A percentile compares a stretch with the other conserved stretches of the same genome.
phyloP scores from a whole-genome alignment of 1,140 invertebrate species.

The Homalodisca vitripennis region DNA sequence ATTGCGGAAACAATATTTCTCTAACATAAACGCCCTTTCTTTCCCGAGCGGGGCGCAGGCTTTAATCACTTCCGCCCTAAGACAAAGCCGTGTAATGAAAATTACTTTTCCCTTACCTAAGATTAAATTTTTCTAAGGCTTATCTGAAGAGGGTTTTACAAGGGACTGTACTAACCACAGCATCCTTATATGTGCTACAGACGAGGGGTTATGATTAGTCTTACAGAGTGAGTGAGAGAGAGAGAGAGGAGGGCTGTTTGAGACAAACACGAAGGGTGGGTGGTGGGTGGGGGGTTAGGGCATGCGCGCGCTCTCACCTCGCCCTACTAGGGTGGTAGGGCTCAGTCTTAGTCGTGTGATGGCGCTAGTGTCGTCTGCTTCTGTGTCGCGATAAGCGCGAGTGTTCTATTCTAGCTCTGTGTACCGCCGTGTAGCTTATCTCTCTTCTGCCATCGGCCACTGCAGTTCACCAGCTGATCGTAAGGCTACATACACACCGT shows the following conservation, averaged over 20 bases:
- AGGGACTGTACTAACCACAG: neutral
- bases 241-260: no score
- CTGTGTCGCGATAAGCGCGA: neutral
- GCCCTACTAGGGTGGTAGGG: neutral
- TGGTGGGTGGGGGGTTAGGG: neutral
- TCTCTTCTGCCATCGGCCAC: neutral
- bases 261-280: no score
- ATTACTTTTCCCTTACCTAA: slow-evolving; percentile 12
- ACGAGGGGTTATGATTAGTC: no score
- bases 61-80: slow-evolving; percentile 18
- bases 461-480: neutral
- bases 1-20: slow-evolving; percentile 23
- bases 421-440: neutral
- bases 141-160: neutral
- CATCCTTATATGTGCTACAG: no score
- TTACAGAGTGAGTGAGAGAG: no score
- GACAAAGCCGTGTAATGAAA: slow-evolving; percentile 14
- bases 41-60: neutral
- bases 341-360: neutral
- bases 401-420: neutral
- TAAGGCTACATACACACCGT: slow-evolving; percentile 10
- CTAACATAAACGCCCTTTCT: slow-evolving; percentile 20
- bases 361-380: neutral
- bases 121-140: slow-evolving; percentile 15
- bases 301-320: neutral